Percentiles rank a stretch among this genome's conserved stretches.
Conservation (phyloP, 2,113 vertebrate genomes). For the Ancistrus triradiatus region DNA sequence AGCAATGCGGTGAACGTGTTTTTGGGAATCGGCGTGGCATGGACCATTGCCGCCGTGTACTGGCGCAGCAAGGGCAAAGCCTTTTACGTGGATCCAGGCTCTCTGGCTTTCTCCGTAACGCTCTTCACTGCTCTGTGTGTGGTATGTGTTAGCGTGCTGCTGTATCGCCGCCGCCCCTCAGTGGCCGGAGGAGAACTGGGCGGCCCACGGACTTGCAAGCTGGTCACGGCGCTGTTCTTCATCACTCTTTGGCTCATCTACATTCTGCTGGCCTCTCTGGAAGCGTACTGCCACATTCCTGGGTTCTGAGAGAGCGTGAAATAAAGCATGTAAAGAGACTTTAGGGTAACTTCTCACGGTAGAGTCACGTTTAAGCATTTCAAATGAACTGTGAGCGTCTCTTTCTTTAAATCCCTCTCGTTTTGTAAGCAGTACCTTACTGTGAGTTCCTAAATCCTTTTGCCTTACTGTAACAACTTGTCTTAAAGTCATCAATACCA, state of each 20-base stretch:
- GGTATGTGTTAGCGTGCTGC: conserved; percentile 59
- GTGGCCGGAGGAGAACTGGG: conserved; percentile 75
- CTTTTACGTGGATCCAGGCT: conserved; percentile 73
- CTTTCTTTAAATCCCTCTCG: neutral
- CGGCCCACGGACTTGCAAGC: conserved; percentile 72
- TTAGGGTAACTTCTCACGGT: conserved; percentile 33
- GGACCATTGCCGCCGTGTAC: conserved; percentile 75
- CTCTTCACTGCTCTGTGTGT: conserved; percentile 73
- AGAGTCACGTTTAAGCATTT: conserved; percentile 15
- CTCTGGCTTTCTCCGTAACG: conserved; percentile 77
- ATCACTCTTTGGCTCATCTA: conserved; percentile 72
- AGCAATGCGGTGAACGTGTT: conserved; percentile 81
- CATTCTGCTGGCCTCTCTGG: conserved; percentile 74
- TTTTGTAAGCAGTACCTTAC: conserved; percentile 38
- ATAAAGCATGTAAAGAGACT: conserved; percentile 9
- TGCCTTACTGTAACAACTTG: conserved; percentile 50
- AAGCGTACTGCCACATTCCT: conserved; percentile 75
- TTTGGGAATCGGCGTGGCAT: conserved; percentile 76
- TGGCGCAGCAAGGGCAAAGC: conserved; percentile 66
- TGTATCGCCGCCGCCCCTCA: conserved; percentile 68
- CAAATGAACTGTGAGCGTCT: conserved; percentile 18
- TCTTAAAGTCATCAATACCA: conserved; percentile 47
- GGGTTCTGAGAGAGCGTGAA: conserved; percentile 53
- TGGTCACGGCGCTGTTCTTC: conserved; percentile 67
- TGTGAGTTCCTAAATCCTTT: conserved; percentile 14